These are phyloP conservation scores for Zosterops japonicus DNA, from an alignment of 2,113 vertebrate species.

Conservation along the genomic window DNA sequence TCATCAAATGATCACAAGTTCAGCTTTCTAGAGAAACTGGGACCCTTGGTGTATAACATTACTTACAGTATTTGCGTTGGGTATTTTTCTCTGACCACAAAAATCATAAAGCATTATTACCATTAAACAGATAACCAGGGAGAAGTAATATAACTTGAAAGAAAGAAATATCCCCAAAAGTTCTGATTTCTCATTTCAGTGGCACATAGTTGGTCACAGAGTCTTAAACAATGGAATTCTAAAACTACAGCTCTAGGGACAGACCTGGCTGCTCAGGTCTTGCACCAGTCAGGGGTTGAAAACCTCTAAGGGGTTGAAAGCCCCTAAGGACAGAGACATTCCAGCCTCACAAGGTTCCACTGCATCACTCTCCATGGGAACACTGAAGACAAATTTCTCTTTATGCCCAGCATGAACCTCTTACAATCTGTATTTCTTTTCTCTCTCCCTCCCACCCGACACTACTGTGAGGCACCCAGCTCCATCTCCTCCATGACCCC, in stretches of 20 bases:
- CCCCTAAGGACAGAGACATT: neutral
- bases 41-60: neutral
- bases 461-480: fast-evolving
- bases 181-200: neutral
- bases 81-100: neutral
- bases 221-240: neutral
- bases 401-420: neutral
- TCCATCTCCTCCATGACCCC: neutral
- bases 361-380: neutral
- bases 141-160: neutral
- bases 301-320: neutral
- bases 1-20: neutral
- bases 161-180: neutral
- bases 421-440: neutral
- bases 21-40: neutral
- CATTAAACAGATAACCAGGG: neutral
- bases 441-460: neutral
- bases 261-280: neutral
- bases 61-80: neutral
- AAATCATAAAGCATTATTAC: neutral
- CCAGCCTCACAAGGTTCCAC: neutral
- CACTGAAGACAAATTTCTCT: neutral
- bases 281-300: neutral
- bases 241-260: neutral
- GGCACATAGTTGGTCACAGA: neutral